These are phyloP conservation scores for Campoletis sonorensis DNA, from an alignment of 1,140 invertebrate species.

Conservation along the genomic window DNA sequence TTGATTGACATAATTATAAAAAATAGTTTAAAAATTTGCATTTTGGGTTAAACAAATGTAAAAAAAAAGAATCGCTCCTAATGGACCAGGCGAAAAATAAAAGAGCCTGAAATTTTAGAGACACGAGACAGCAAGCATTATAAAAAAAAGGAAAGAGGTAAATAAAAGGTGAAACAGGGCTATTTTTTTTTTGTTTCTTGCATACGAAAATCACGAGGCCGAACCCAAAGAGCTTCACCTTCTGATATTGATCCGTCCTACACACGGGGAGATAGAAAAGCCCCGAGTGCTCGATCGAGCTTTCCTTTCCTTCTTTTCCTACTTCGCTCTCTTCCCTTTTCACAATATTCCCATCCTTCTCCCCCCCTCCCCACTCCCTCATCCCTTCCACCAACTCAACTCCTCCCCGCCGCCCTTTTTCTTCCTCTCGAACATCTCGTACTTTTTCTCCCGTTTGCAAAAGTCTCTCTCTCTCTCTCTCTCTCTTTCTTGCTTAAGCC, in stretches of 20 bases:
- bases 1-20: too few relatives aligned
- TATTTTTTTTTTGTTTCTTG: conserved; percentile 33
- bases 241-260: conserved; percentile 57
- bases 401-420: too few relatives aligned
- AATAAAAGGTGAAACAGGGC: background rate
- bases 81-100: too few relatives aligned
- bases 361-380: background rate
- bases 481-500: background rate
- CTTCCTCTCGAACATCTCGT: background rate
- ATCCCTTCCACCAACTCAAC: too few relatives aligned
- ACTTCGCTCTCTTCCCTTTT: conserved; percentile 5
- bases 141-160: background rate
- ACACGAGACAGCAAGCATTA: too few relatives aligned
- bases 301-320: conserved; percentile 11
- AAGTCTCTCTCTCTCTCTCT: background rate
- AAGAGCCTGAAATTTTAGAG: too few relatives aligned
- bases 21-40: too few relatives aligned
- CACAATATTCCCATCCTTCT: conserved; percentile 3
- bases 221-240: conserved; percentile 29
- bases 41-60: too few relatives aligned
- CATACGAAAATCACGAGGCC: conserved; percentile 18
- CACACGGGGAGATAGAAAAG: conserved; percentile 44
- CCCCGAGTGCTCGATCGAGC: conserved; percentile 9
- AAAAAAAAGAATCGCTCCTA: too few relatives aligned
- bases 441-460: background rate